A percentile compares a stretch with the other conserved stretches of the same genome.
phyloP scores from a whole-genome alignment of 2,888 invertebrate species.

The Poecilobothrus nobilitatus region DNA sequence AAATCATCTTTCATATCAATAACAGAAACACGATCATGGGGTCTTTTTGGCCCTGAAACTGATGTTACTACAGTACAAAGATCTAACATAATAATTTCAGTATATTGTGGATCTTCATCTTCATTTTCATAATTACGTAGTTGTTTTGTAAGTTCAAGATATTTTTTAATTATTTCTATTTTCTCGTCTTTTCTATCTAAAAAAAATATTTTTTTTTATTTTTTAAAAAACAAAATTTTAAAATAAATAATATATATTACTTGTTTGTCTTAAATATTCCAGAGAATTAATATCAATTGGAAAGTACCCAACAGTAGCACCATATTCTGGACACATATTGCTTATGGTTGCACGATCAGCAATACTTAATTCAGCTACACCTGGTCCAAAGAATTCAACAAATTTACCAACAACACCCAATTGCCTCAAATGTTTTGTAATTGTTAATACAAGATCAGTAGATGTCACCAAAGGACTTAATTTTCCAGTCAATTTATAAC shows the following conservation, averaged over 20 bases:
- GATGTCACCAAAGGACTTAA: conserved; percentile 80
- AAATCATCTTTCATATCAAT: conserved; percentile 87
- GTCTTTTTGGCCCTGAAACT: conserved; percentile 93
- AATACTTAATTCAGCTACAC: conserved; percentile 81
- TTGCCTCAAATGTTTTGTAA: conserved; percentile 89
- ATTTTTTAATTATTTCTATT: conserved; percentile 68
- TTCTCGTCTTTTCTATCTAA: conserved; percentile 72
- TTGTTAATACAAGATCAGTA: conserved; percentile 93
- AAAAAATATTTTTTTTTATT: background rate
- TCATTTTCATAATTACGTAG: conserved; percentile 71
- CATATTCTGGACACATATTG: conserved; percentile 99
- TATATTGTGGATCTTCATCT: conserved; percentile 72
- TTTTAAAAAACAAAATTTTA: conserved; percentile 7
- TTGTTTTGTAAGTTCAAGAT: conserved; percentile 72
- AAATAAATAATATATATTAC: conserved; percentile 40
- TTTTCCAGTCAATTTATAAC: conserved; percentile 78
- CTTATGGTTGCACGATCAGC: conserved; percentile 96
- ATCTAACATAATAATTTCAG: conserved; percentile 73
- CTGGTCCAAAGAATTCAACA: conserved; percentile 97
- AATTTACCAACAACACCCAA: conserved; percentile 97
- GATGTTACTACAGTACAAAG: conserved; percentile 83
- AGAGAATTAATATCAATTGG: conserved; percentile 79
- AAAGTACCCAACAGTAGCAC: conserved; percentile 93
- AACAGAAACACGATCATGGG: conserved; percentile 91
- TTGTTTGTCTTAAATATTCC: conserved; percentile 76